Percentiles rank a stretch among this genome's conserved stretches.
Conservation (phyloP, 2,888 invertebrate genomes). For the Euproctis similis region DNA sequence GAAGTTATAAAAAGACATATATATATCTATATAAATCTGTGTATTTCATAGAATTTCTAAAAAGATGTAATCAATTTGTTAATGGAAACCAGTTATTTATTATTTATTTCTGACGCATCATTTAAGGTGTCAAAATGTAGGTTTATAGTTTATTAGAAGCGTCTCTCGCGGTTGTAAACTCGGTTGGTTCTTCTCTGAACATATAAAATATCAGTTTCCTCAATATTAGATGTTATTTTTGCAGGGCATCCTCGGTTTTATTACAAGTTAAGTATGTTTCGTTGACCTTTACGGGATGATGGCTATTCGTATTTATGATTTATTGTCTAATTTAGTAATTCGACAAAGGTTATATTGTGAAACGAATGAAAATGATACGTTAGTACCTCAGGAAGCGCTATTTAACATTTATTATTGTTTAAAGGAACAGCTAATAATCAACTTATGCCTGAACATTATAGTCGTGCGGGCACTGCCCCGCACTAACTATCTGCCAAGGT, state of each 20-base stretch:
- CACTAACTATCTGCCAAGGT: no score
- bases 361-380: background rate
- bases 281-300: slow-evolving; percentile 1
- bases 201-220: slow-evolving; percentile 42
- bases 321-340: background rate
- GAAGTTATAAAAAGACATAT: background rate
- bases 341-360: background rate
- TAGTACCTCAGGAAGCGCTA: no score
- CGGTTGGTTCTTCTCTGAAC: slow-evolving; percentile 36
- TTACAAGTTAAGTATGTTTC: slow-evolving; percentile 1
- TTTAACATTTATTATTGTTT: no score
- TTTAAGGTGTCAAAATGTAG: slow-evolving; percentile 40
- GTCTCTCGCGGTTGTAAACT: slow-evolving; percentile 21
- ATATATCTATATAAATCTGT: background rate
- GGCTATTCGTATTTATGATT: no score
- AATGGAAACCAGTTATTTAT: slow-evolving; percentile 14
- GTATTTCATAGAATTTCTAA: background rate
- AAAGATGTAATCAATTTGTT: slow-evolving; percentile 3
- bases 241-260: slow-evolving; percentile 5
- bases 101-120: slow-evolving; percentile 20
- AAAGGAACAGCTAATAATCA: no score
- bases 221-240: slow-evolving; percentile 21
- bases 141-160: slow-evolving; percentile 62
- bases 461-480: no score
- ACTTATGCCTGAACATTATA: no score